Conservation (phyloP, 37 sponge, comb jelly and placozoan genomes). For the Axinella damicornis region DNA sequence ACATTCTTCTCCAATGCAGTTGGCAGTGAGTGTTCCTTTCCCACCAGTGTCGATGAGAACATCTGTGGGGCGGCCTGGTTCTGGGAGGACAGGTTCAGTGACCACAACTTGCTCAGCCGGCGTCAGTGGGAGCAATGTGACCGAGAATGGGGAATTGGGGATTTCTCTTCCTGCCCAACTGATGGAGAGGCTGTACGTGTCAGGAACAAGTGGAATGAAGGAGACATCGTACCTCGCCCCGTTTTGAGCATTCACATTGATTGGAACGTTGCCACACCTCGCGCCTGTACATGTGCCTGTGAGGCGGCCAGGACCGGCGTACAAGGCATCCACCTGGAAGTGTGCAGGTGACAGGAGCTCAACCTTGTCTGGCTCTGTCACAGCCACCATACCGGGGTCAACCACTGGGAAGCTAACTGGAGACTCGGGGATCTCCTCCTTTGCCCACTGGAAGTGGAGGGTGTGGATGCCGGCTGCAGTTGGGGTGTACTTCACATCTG, state of each 20-base stretch:
- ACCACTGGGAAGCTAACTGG: slow-evolving; percentile 49
- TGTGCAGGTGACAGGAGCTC: slow-evolving; percentile 14
- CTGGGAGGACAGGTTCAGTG: slow-evolving; percentile 9
- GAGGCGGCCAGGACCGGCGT: slow-evolving; percentile 76
- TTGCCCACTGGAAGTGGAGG: slow-evolving; percentile 54
- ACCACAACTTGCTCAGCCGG: neutral
- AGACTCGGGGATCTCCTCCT: slow-evolving; percentile 43
- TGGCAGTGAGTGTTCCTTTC: slow-evolving; percentile 48
- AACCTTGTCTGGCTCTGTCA: slow-evolving; percentile 43
- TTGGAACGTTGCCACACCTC: slow-evolving; percentile 54
- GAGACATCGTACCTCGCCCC: slow-evolving; percentile 29
- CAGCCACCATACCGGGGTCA: slow-evolving; percentile 46
- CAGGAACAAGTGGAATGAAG: slow-evolving; percentile 54
- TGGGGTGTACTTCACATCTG: slow-evolving; percentile 30
- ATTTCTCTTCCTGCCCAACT: slow-evolving; percentile 62
- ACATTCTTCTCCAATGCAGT: slow-evolving; percentile 42
- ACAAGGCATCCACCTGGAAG: slow-evolving; percentile 46
- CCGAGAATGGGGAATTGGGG: slow-evolving; percentile 74
- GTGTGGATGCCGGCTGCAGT: slow-evolving; percentile 50
- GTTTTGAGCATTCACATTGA: slow-evolving; percentile 10
- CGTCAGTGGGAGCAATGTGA: slow-evolving; percentile 41
- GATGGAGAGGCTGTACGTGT: slow-evolving; percentile 54
- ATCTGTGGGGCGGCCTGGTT: neutral
- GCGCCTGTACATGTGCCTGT: slow-evolving; percentile 51
- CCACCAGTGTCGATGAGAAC: slow-evolving; percentile 27